Percentiles rank a stretch among this genome's conserved stretches.
Conservation (phyloP, 2,888 invertebrate genomes). For the Aphidius colemani region DNA sequence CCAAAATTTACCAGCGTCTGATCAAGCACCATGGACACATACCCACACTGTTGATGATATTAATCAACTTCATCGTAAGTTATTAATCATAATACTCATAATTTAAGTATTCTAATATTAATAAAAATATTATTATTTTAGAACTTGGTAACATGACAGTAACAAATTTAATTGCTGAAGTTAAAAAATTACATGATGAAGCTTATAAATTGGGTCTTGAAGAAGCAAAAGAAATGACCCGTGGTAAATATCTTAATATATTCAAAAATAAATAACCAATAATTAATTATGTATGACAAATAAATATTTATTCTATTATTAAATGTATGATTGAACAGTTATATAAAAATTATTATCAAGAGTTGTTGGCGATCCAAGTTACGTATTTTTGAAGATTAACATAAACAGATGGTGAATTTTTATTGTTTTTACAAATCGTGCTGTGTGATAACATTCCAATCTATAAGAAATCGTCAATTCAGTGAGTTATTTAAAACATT, state of each 20-base stretch:
- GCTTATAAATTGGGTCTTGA: conserved; percentile 93
- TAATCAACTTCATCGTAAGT: conserved; percentile 76
- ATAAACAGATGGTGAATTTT: conserved; percentile 77
- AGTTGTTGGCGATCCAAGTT: conserved; percentile 77
- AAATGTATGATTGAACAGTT: conserved; percentile 25
- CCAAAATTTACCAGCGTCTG: conserved; percentile 67
- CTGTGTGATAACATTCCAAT: conserved; percentile 81
- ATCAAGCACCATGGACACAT: conserved; percentile 68
- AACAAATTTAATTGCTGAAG: conserved; percentile 86
- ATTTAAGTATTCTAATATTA: conserved; percentile 15
- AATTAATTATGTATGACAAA: neutral
- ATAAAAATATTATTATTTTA: conserved; percentile 45
- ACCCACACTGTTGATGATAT: conserved; percentile 76
- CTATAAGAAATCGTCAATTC: conserved; percentile 55
- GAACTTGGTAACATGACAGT: conserved; percentile 78
- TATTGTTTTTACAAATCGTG: conserved; percentile 75
- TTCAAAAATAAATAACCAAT: conserved; percentile 62
- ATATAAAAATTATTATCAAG: conserved; percentile 41
- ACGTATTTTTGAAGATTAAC: conserved; percentile 76
- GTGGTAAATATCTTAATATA: conserved; percentile 92
- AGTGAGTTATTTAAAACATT: conserved; percentile 3
- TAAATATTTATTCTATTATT: conserved; percentile 21
- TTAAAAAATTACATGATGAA: conserved; percentile 90
- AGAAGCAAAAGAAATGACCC: conserved; percentile 95
- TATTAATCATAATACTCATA: conserved; percentile 38